Conservation (phyloP, 2,113 vertebrate genomes). For the Chroicocephalus ridibundus region DNA sequence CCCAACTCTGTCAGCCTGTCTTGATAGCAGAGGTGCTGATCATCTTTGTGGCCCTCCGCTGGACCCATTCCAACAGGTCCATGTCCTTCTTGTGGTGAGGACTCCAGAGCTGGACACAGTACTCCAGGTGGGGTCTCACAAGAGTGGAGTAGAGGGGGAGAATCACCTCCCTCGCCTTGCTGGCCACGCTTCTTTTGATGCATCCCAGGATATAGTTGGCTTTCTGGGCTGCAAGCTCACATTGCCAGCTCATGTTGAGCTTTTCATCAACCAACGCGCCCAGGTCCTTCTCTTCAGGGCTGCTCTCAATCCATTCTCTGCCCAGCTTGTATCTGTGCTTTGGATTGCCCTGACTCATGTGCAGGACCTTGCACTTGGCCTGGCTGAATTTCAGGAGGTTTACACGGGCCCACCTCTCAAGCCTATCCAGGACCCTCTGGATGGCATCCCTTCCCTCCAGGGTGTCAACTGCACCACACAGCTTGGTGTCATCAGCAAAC, state of each 20-base stretch:
- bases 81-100: not conserved
- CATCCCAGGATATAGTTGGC: not conserved
- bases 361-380: not conserved
- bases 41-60: not conserved
- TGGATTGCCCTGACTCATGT: not conserved
- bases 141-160: not conserved
- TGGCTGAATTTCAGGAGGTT: not conserved
- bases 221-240: not conserved
- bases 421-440: not conserved
- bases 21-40: not conserved
- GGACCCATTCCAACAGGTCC: not conserved
- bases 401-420: not conserved
- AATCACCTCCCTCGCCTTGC: not conserved
- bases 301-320: not conserved
- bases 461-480: not conserved
- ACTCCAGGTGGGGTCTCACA: not conserved
- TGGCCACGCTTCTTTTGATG: not conserved
- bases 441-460: not conserved
- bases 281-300: not conserved
- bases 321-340: not conserved
- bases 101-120: not conserved
- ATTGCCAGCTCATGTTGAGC: not conserved
- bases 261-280: not conserved
- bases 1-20: not conserved
- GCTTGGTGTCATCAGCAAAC: not conserved